phyloP scores from a whole-genome alignment of 1,140 invertebrate species.

The Galleria mellonella region DNA sequence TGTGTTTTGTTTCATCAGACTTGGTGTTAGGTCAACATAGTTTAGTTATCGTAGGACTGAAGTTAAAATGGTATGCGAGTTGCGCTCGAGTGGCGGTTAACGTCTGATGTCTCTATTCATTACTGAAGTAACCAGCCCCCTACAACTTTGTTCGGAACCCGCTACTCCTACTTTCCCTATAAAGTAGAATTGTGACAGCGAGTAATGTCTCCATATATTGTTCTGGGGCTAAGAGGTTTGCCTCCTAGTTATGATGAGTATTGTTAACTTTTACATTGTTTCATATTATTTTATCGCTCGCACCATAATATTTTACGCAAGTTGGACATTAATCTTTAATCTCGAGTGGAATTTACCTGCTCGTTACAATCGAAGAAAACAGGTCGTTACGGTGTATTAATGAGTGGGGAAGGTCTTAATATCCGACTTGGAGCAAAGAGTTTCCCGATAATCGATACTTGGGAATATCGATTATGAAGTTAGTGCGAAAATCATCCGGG shows the following conservation, averaged over 20 bases:
- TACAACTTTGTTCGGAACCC: slow-evolving; percentile 57
- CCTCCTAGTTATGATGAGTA: slow-evolving; percentile 57
- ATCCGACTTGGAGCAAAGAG: slow-evolving; percentile 29
- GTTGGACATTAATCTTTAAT: slow-evolving; percentile 16
- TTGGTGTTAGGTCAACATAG: slow-evolving; percentile 34
- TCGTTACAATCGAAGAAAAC: slow-evolving; percentile 20
- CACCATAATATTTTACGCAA: slow-evolving; percentile 28
- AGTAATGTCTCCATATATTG: slow-evolving; percentile 72
- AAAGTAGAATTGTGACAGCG: slow-evolving; percentile 71
- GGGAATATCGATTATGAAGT: slow-evolving; percentile 65
- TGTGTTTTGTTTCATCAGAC: slow-evolving; percentile 23
- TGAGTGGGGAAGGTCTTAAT: slow-evolving; percentile 29
- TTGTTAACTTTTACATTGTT: slow-evolving; percentile 58
- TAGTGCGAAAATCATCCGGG: slow-evolving; percentile 61
- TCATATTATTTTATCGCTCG: slow-evolving; percentile 36
- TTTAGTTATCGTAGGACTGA: slow-evolving; percentile 33
- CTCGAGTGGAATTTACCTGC: slow-evolving; percentile 15
- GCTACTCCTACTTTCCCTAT: slow-evolving; percentile 59
- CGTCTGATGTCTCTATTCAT: slow-evolving; percentile 68
- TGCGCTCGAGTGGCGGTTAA: slow-evolving; percentile 54
- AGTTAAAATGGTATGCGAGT: slow-evolving; percentile 60
- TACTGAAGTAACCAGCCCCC: slow-evolving; percentile 57
- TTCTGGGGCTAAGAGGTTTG: slow-evolving; percentile 69
- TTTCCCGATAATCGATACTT: slow-evolving; percentile 45
- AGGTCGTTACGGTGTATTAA: slow-evolving; percentile 34